phyloP scores from a whole-genome alignment of 2,797 vertebrate genomes.

The Falco peregrinus region DNA sequence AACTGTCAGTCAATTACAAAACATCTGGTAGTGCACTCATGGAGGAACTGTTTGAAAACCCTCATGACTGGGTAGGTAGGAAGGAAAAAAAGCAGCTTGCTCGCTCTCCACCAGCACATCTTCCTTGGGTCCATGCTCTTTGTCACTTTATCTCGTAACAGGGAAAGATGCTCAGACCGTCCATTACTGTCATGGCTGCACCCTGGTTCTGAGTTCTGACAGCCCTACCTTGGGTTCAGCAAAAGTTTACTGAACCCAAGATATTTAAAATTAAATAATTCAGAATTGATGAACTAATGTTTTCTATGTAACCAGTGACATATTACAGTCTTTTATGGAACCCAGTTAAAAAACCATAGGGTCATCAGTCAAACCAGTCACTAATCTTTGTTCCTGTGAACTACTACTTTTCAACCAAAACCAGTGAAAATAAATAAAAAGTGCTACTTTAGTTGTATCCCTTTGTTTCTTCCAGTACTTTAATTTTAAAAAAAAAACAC shows the following conservation, averaged over 20 bases:
- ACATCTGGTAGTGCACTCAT: neutral
- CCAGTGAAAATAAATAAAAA: neutral
- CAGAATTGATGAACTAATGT: neutral
- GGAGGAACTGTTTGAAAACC: neutral
- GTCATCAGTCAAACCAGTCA: neutral
- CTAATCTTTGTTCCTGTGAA: neutral
- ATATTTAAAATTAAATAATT: neutral
- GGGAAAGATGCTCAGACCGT: neutral
- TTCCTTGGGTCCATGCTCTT: neutral
- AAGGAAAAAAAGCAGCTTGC: neutral
- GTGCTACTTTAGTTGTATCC: neutral
- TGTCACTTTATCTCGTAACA: neutral
- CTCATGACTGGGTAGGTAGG: neutral
- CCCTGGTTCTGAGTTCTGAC: neutral
- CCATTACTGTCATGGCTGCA: neutral
- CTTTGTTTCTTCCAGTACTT: neutral
- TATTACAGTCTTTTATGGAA: neutral
- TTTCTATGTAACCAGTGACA: neutral
- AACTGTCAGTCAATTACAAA: neutral
- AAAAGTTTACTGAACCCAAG: neutral
- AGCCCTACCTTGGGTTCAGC: neutral
- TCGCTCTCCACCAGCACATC: neutral
- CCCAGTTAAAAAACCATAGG: neutral
- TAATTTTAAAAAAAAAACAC: neutral
- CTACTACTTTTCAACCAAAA: neutral